These are phyloP conservation scores for Furnarius figulus DNA, from an alignment of 2,113 vertebrate genomes.

Conservation along the genomic window DNA sequence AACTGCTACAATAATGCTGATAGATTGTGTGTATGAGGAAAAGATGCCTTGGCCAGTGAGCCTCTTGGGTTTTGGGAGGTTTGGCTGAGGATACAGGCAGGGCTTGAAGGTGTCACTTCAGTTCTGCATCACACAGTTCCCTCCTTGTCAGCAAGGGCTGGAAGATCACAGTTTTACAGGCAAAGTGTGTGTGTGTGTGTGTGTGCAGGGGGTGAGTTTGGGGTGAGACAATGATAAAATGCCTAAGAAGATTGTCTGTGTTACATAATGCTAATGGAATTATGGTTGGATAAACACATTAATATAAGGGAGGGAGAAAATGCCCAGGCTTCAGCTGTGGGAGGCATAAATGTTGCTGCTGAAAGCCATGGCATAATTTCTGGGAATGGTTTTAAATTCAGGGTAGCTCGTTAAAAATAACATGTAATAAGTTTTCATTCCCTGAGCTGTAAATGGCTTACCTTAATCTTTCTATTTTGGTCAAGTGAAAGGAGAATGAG, in stretches of 20 bases:
- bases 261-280: constrained; percentile 60
- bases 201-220: neutral
- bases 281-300: constrained; percentile 50
- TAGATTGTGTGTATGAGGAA: too few relatives aligned
- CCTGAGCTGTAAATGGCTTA: constrained; percentile 13
- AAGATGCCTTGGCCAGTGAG: neutral
- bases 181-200: neutral
- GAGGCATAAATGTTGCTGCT: constrained; percentile 12
- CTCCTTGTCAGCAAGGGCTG: neutral
- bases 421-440: neutral
- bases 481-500: constrained; percentile 19
- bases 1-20: rapidly evolving
- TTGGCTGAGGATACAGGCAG: neutral
- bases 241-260: constrained; percentile 52
- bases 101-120: neutral
- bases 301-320: neutral
- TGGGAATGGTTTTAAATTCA: neutral
- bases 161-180: neutral
- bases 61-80: neutral
- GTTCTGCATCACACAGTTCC: neutral
- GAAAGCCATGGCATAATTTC: constrained; percentile 1
- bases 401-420: constrained; percentile 7
- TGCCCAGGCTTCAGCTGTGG: constrained; percentile 21
- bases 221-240: constrained; percentile 3
- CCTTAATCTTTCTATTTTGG: constrained; percentile 32